A percentile compares a stretch with the other conserved stretches of the same genome.
Evolutionary conservation across 2,797 vertebrate species (phyloP).

Genomic region (Pyrrhura leucotis): DNA sequence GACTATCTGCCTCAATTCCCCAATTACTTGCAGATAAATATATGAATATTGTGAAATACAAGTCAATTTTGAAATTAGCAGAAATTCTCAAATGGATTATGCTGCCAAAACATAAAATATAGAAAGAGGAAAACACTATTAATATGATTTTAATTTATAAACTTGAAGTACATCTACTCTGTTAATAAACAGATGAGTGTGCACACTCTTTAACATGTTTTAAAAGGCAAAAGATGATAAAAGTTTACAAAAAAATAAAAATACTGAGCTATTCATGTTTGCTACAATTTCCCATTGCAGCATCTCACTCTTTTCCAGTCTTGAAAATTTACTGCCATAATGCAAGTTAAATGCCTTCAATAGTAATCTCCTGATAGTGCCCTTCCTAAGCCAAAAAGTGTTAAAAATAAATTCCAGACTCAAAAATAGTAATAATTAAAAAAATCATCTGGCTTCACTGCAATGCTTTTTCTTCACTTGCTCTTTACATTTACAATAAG

Average conservation of each 20-base stretch:
- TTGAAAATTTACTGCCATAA: not conserved
- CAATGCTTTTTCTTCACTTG: not conserved
- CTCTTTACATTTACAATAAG: slow-evolving; percentile 44
- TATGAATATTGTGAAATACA: not conserved
- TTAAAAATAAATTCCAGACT: slow-evolving; percentile 11
- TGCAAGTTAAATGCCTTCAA: not conserved
- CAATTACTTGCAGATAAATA: not conserved
- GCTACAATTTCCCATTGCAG: not conserved
- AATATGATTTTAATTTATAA: not conserved
- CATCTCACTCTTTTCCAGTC: not conserved
- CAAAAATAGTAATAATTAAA: not conserved
- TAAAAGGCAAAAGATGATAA: not conserved
- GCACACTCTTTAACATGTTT: not conserved
- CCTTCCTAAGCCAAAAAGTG: not conserved
- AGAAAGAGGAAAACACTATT: not conserved
- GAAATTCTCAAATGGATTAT: not conserved
- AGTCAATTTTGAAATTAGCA: not conserved
- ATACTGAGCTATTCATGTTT: not conserved
- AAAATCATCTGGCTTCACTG: not conserved
- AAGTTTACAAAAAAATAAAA: not conserved
- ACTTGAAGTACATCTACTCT: not conserved
- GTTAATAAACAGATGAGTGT: not conserved
- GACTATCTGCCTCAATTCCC: not conserved
- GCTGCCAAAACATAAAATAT: not conserved
- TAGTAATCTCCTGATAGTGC: not conserved